Evolutionary conservation across 2,113 vertebrate genomes (phyloP).

Genomic region (Poeciliopsis occidentalis): DNA sequence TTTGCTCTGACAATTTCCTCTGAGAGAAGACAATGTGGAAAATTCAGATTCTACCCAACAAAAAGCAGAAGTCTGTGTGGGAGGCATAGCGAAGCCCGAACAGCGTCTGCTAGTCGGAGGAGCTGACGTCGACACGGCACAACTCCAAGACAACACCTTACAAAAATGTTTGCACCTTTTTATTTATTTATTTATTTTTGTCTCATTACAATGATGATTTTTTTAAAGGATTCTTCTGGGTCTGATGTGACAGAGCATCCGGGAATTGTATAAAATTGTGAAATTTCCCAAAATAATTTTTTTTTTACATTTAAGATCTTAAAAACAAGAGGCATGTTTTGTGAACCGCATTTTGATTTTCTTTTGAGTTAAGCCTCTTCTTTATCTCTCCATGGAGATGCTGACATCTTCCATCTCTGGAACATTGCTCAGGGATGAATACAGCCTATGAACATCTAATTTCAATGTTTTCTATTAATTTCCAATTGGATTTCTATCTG

Average conservation of each 20-base stretch:
- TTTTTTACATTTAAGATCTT: too few species aligned
- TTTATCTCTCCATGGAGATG: background rate
- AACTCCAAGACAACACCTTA: background rate
- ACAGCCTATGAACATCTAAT: background rate
- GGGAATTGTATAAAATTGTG: too few species aligned
- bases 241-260: too few species aligned
- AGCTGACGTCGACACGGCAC: background rate
- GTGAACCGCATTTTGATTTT: too few species aligned
- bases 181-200: too few species aligned
- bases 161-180: background rate
- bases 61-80: slow-evolving; percentile 39
- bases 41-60: slow-evolving; percentile 24
- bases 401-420: background rate
- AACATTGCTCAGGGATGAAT: background rate
- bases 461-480: background rate
- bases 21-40: slow-evolving; percentile 23
- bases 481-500: background rate
- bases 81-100: slow-evolving; percentile 15
- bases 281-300: too few species aligned
- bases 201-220: too few species aligned
- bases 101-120: slow-evolving; percentile 9
- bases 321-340: too few species aligned
- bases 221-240: too few species aligned
- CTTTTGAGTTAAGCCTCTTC: background rate
- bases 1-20: slow-evolving; percentile 30